Percentiles rank a stretch among this genome's conserved stretches.
Conservation (phyloP, 2,888 invertebrate species). For the Melolontha melolontha region DNA sequence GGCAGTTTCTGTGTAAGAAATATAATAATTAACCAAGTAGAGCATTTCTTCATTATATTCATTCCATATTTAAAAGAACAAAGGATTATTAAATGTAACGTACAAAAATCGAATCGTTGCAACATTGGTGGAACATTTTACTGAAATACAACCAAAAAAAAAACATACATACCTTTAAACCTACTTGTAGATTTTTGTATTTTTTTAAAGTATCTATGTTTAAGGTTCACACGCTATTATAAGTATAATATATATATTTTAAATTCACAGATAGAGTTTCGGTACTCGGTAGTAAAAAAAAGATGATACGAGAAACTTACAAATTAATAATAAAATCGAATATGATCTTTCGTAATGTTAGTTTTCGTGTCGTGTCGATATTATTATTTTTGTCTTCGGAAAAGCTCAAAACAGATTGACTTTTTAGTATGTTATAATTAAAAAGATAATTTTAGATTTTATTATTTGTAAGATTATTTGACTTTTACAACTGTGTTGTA, state of each 20-base stretch:
- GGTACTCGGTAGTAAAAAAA: constrained; percentile 40
- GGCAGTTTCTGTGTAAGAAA: constrained; percentile 61
- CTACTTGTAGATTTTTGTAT: constrained; percentile 65
- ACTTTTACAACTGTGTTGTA: constrained; percentile 65
- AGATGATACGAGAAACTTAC: constrained; percentile 35
- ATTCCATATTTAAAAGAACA: constrained; percentile 57
- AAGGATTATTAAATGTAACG: constrained; percentile 54
- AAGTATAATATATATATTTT: constrained; percentile 54
- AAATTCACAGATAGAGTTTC: constrained; percentile 54
- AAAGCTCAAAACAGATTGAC: constrained; percentile 36
- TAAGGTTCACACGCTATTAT: constrained; percentile 55
- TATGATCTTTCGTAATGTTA: constrained; percentile 32
- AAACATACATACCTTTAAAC: constrained; percentile 27
- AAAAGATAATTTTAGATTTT: constrained; percentile 62
- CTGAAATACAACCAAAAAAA: constrained; percentile 34
- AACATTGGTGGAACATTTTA: constrained; percentile 16
- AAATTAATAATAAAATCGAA: constrained; percentile 31
- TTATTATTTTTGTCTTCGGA: constrained; percentile 26
- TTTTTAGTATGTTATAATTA: constrained; percentile 48
- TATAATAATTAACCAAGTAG: constrained; percentile 60
- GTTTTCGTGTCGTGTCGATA: constrained; percentile 35
- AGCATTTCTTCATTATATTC: constrained; percentile 61
- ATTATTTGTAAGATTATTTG: constrained; percentile 60
- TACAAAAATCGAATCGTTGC: constrained; percentile 24
- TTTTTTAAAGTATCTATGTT: constrained; percentile 63